Percentiles rank a stretch among this genome's conserved stretches.
These are phyloP conservation scores for Nemurella pictetii DNA, from an alignment of 2,888 invertebrate genomes.

Conservation along the genomic window DNA sequence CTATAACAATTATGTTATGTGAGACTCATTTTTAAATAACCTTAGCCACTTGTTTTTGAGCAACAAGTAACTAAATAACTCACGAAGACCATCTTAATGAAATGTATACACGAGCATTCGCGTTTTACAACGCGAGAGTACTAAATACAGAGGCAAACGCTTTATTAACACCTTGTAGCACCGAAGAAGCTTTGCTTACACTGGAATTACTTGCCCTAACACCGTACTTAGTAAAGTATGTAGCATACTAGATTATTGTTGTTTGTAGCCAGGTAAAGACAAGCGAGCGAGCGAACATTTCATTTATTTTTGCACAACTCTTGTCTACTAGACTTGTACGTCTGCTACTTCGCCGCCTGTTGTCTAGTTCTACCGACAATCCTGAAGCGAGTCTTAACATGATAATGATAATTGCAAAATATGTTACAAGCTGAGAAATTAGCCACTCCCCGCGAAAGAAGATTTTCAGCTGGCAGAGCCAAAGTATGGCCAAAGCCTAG, in stretches of 20 bases:
- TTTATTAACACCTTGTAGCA: background rate
- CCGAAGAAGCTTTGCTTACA: background rate
- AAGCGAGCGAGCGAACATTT: background rate
- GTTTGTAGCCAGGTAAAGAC: background rate
- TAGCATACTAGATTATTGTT: background rate
- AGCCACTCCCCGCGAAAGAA: too few relatives aligned
- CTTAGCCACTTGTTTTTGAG: background rate
- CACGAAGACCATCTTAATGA: constrained; percentile 14
- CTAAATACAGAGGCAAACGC: background rate
- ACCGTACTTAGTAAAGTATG: background rate
- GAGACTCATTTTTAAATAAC: constrained; percentile 11
- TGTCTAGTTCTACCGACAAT: background rate
- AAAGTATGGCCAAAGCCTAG: too few relatives aligned
- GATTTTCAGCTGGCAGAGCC: too few relatives aligned
- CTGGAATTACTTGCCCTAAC: background rate
- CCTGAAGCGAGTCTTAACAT: background rate
- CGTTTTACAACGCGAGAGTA: background rate
- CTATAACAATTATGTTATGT: background rate
- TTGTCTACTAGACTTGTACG: background rate
- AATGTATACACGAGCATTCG: constrained; percentile 12
- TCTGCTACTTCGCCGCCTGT: background rate
- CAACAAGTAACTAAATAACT: constrained; percentile 18
- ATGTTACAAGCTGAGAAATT: background rate
- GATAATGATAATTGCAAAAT: background rate
- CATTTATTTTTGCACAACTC: background rate